Base-by-base conservation (phyloP, 2,888 invertebrate genomes). In the Acronicta alni region DNA sequence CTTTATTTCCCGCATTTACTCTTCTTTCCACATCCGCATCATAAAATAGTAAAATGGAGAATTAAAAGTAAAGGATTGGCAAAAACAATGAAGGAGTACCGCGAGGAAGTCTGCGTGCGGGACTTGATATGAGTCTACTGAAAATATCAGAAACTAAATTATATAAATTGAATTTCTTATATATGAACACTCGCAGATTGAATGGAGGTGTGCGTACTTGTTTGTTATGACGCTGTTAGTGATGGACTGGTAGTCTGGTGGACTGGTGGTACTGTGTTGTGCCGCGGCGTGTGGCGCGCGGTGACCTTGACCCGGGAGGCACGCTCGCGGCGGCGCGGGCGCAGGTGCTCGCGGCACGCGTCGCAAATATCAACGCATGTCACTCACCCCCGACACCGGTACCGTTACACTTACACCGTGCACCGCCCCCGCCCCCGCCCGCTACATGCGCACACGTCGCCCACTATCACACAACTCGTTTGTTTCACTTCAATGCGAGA, bases 281-380 rank as follows among this genome's bases (percentile, higher is more conserved):
- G 32, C 9, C 9, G 12, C n/a, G 23, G 1, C 20, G 16, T 37
- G n/a, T 10, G 17, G 6, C 17, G 44, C 10, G 42, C 26, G 37
- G 57, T 53, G 80, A 68, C 81, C 81, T 82, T 80, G 80, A 78
- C 80, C 79, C 70, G 59, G 55, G 41, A 37, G 60, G 39, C 63
- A 68, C 63, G 75, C 62, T 35, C 18, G 52, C 49, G 44, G 52
- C 49, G 44, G 64, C 48, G 67, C 62, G 63, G 67, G 55, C 62
- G 64, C 60, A 57, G 71, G 63, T 73, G 75, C 67, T 57, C 72
- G 66, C 78, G 69, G 76, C 76, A 82, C 79, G 82, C 82, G 72
- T 79, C 81, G 73, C 77, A 85, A 90, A 89, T 88, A 90, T 85
- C 90, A 89, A 75, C 87, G 72, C 79, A 81, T 87, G 91, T 89